These are phyloP conservation scores for Balanococcus diminutus DNA, from an alignment of 2,888 invertebrate species.

Conservation along the genomic window DNA sequence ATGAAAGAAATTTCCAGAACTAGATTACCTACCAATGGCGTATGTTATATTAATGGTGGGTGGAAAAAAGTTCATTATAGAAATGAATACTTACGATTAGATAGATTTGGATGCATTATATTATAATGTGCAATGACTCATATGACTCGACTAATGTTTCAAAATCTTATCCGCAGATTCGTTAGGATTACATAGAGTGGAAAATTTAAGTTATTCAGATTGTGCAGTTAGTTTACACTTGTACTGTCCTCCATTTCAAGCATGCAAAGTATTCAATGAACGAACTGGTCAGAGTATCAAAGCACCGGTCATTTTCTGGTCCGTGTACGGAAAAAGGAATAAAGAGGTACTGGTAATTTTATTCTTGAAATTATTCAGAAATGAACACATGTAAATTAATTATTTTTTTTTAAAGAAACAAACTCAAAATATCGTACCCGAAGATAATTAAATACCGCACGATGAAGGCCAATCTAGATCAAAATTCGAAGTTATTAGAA, in stretches of 20 bases:
- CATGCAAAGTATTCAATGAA: conserved; percentile 90
- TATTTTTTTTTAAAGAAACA: not conserved
- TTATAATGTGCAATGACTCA: too few species aligned
- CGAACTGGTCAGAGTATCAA: conserved; percentile 78
- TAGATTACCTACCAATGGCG: conserved; percentile 74
- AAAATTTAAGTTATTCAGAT: conserved; percentile 89
- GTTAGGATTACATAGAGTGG: conserved; percentile 92
- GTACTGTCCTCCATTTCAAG: conserved; percentile 90
- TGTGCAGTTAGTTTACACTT: conserved; percentile 91
- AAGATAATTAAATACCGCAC: not conserved
- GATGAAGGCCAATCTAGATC: not conserved
- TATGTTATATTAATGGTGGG: conserved; percentile 94
- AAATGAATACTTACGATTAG: too few species aligned
- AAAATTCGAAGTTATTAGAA: not conserved
- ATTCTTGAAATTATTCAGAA: not conserved
- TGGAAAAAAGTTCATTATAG: too few species aligned
- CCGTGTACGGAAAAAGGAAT: conserved; percentile 82
- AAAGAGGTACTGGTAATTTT: conserved; percentile 64
- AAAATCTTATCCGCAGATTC: conserved; percentile 71
- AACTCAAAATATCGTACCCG: not conserved
- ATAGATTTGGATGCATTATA: too few species aligned
- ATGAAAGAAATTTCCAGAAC: conserved; percentile 73
- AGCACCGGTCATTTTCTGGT: conserved; percentile 87
- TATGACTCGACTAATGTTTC: not conserved
- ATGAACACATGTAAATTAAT: not conserved